Evolutionary conservation across 1,140 invertebrate genomes (phyloP).

Genomic region (Proctacanthus coquilletti): DNA sequence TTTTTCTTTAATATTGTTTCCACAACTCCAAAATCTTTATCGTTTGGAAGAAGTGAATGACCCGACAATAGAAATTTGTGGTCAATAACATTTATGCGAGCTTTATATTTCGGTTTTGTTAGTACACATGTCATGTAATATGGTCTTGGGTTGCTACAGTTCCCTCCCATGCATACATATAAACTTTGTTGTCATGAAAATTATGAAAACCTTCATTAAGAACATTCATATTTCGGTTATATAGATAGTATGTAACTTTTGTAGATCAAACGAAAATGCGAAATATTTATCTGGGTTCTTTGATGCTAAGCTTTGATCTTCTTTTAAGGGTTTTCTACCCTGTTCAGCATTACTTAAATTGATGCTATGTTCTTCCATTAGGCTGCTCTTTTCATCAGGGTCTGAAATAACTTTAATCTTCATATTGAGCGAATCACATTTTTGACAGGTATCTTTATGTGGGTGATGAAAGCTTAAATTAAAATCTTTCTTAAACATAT

Average conservation of each 20-base stretch:
- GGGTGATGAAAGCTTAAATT: constrained; percentile 12
- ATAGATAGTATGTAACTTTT: constrained; percentile 18
- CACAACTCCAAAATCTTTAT: too few relatives aligned
- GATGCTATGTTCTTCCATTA: constrained; percentile 11
- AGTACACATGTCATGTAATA: constrained; percentile 15
- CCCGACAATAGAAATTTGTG: too few relatives aligned
- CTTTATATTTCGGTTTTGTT: constrained; percentile 19
- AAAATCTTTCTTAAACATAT: constrained; percentile 14
- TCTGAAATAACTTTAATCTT: constrained; percentile 13
- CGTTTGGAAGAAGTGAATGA: too few relatives aligned
- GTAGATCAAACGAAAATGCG: constrained; percentile 11
- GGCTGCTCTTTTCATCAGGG: constrained; percentile 12
- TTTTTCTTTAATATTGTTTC: too few relatives aligned
- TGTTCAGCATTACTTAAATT: too few relatives aligned
- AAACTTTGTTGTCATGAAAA: background rate
- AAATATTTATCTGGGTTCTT: constrained; percentile 11
- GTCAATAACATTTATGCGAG: too few relatives aligned
- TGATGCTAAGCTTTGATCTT: constrained; percentile 10
- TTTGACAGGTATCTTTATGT: constrained; percentile 13
- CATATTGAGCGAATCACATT: constrained; percentile 11
- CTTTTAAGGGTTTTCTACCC: constrained; percentile 12
- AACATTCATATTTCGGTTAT: constrained; percentile 12
- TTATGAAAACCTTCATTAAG: constrained; percentile 8
- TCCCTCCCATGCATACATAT: too few relatives aligned
- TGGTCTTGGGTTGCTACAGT: too few relatives aligned